Base-by-base conservation (phyloP, 1,140 invertebrate species). In the Drosophila kikkawai region DNA sequence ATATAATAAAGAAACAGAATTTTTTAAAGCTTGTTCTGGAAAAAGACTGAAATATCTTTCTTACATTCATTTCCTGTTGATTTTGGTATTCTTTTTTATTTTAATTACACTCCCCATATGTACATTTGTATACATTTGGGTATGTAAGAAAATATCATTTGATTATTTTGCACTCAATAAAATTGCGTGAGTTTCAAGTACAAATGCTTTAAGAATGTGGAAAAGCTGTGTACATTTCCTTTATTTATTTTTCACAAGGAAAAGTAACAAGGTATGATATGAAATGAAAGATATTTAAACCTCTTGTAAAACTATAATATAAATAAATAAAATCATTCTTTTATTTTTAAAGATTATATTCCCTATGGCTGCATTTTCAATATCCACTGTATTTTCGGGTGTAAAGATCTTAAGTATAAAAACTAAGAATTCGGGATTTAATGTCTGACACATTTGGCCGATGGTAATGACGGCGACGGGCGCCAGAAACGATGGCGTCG, bases 401-500 rank as follows among this genome's bases (percentile, higher is more conserved):
- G 13, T 45, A 55, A 68, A 70, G 60, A 69, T 67, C 61, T 53
- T 37, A 69, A 11, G 39, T 17, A 36, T 47, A 45, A 45, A 66
- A 63, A 37, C 58, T 36, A 44, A 44, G 37, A 63, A 41, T 70
- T 68, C 19, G 13, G 67, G 13, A 19, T 70, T 70, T 69, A 22
- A 70, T 70, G 50, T 70, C 64, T 45, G 48, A 68, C 67, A 70
- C 45, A 53, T 70, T 70, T 37, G n/a, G 26, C 47, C n/a, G 9
- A 8, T 19, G 39, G n/a, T 55, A 70, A 68, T 70, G 67, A 69
- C 53, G 75, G 67, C 53, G 66, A 22, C 50, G 75, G 59, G 67
- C 57, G 65, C 50, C 75, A 39, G 57, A 75, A 80, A 68, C 59
- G 78, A 80, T 80, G 78, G 79, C 79, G 79, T 80, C 56, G 79